Evolutionary conservation across 92 coral and sea anemone species (phyloP), one percentile per base, ranked within the genome.

Genomic region (Meandrina meandrites): DNA sequence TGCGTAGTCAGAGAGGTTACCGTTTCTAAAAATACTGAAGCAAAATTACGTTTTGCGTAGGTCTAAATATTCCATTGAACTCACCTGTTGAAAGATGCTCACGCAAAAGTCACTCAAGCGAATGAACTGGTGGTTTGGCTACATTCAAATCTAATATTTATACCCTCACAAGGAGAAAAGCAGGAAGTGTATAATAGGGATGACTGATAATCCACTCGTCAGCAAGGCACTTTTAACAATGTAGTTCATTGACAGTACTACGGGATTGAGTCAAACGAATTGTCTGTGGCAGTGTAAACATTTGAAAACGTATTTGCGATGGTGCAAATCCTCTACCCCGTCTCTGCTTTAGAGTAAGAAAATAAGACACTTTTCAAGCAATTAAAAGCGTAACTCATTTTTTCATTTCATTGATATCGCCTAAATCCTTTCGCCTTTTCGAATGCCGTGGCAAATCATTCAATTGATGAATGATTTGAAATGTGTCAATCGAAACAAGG

Each of bases 111-210:
- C 70, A 64, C 70, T 64, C 12, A 22, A 19, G 70, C 70, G 70
- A 64, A 64, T 64, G 70, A 64, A 64, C 70, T 64, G 70, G 70
- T 64, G 27, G 70, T 64, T 13, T 64, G 70, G 12, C 27, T 64
- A 3, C 70, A 64, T 64, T 64, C 70, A 64, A 21, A 64, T 64
- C 30, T 22, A 27, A 22, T 64, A 64, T 64, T 64, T 64, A 64
- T 64, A 64, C 31, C 79, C 53, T 75, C 79, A 75, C 79, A 21
- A 75, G 79, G 79, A 75, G 79, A 75, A 75, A 75, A 75, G 28
- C 79, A 75, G 79, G 79, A 75, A 75, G 53, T 75, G 13, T 13
- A 9, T 75, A 75, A 75, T 75, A 42, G 79, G 79, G 79, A 45
- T 75, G 28, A 75, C 19, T 75, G 79, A 75, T 36, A 45, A 75